Evolutionary conservation across 2,888 invertebrate genomes (phyloP).

Genomic region (Eupithecia vulgata): DNA sequence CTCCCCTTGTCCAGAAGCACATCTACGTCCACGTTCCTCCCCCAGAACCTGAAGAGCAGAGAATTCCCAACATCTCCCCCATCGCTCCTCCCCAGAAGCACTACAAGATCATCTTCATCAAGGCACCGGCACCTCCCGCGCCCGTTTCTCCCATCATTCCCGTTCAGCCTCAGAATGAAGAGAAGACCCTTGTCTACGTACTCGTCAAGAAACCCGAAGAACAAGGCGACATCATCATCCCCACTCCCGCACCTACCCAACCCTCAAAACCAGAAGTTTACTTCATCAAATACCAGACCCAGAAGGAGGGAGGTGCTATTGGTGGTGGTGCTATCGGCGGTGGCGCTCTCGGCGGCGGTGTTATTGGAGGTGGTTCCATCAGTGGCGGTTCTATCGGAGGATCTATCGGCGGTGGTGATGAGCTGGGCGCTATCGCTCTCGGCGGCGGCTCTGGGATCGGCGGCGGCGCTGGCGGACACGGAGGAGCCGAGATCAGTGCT

Average conservation of each 20-base stretch:
- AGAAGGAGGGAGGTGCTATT: conserved; percentile 80
- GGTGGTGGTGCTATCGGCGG: conserved; percentile 63
- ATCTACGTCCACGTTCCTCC: conserved; percentile 96
- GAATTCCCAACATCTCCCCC: conserved; percentile 85
- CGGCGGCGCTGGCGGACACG: conserved; percentile 59
- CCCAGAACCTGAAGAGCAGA: conserved; percentile 91
- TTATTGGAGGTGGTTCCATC: conserved; percentile 54
- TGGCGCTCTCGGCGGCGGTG: conserved; percentile 55
- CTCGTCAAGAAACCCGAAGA: conserved; percentile 95
- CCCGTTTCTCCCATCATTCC: conserved; percentile 93
- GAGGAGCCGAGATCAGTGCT: conserved; percentile 61
- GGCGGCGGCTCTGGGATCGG: conserved; percentile 59
- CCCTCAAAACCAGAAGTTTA: conserved; percentile 95
- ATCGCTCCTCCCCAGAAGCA: conserved; percentile 92
- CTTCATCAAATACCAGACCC: conserved; percentile 93
- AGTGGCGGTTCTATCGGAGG: conserved; percentile 67
- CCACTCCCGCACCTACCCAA: conserved; percentile 90
- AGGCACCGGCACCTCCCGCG: conserved; percentile 93
- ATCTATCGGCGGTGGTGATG: conserved; percentile 60
- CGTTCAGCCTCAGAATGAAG: conserved; percentile 91
- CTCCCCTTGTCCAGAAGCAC: conserved; percentile 91
- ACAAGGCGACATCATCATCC: conserved; percentile 91
- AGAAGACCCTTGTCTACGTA: conserved; percentile 95
- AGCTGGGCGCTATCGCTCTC: conserved; percentile 58
- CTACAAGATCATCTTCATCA: conserved; percentile 97